Evolutionary conservation across 2,113 vertebrate species (phyloP), one percentile per base, ranked within the genome.

Genomic region (Poeciliopsis turrubarensis): DNA sequence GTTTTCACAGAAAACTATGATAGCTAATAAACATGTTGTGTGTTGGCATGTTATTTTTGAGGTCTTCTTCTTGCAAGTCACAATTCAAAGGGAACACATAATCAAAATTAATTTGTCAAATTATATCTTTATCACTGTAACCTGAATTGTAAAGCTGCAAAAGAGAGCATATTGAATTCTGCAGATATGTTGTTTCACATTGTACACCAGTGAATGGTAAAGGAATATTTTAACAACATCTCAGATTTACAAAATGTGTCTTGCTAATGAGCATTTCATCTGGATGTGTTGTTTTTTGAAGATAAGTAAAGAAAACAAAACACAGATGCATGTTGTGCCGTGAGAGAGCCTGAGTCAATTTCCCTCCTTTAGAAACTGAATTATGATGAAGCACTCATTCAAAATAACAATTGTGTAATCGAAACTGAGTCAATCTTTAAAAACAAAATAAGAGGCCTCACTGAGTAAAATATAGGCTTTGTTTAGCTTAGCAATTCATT

Each of bases 401-500:
- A 57, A 57, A 57, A 57, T 19, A 57, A 10, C 22, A 57, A 57
- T 25, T 57, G 51, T n/a, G 25, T n/a, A 57, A 25, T 7, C 10
- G 51, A 57, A 57, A n/a, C 51, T 2, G 9, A 57, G 7, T n/a
- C 34, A 37, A 15, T 64, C 12, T 31, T 41, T 65, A 65, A n/a
- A 61, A 60, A 41, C 68, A 77, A 41, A 65, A 37, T 17, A 63
- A 0, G 11, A 63, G 25, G 51, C 22, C 51, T 44, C 39, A 47
- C 67, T 74, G 51, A 57, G 7, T 57, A 73, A 51, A 73, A 34
- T 31, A 3, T 67, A 22, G 32, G 25, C 11, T 22, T 47, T 61
- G 9, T 19, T 67, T 65, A 57, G 30, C 64, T 72, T 27, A 60
- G 27, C 26, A 77, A 10, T 41, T 67, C 61, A 72, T 74, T 69